Base-by-base conservation (phyloP, 2,888 invertebrate genomes). In the Heliconius hortense region DNA sequence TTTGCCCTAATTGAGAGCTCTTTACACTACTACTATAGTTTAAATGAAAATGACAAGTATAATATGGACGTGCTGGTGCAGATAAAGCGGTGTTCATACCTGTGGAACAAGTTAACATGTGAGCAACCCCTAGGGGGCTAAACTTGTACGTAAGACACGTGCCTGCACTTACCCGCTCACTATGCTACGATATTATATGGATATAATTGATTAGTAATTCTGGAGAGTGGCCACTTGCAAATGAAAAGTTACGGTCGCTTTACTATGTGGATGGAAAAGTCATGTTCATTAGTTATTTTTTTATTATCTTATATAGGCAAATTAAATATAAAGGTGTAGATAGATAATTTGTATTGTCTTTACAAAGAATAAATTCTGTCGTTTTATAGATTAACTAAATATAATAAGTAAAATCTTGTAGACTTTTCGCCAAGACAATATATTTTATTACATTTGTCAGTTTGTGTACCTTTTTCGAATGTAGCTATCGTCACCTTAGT, bases 101-200 rank as follows among this genome's bases (percentile, higher is more conserved):
- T 79, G 79, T 78, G 77, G 79, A 80, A 80, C 79, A 81, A 80
- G 81, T 81, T 81, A 78, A 78, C 80, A 76, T 80, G 78, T 76
- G 78, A 79, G 76, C 78, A 79, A 74, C 80, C 81, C 80, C 80
- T 60, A 74, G 78, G 77, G 78, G 75, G 73, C 73, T 78, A 76
- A 79, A 75, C 76, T 79, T 74, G 73, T 76, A 72, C 79, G 76
- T 78, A 77, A 78, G 79, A 78, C 80, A 81, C 79, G 77, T 77
- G 75, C 74, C 70, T 73, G 75, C 78, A 80, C 79, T 81, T 81
- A 80, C 79, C 76, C 72, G 75, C 77, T 78, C 75, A 79, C 79
- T 73, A 77, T 59, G 48, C 68, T 69, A 26, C 24, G 73, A 73
- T 79, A 78, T 72, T 79, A 77, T 75, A 73, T 71, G 76, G 70